A percentile compares a stretch with the other conserved stretches of the same genome.
phyloP scores from a whole-genome alignment of 2,113 vertebrate genomes.

The Grantiella picta region DNA sequence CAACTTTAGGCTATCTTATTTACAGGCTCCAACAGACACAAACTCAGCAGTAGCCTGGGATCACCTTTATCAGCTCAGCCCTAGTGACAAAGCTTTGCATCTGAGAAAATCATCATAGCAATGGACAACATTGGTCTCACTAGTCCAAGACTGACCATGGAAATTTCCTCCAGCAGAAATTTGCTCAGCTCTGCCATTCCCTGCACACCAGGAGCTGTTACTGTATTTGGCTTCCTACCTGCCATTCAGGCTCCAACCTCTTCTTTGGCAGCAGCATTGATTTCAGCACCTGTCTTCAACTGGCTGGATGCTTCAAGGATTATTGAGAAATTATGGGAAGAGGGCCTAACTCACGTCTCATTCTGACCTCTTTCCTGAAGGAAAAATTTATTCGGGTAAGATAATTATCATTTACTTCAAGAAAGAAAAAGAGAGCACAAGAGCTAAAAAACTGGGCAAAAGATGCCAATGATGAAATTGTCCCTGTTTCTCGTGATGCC shows the following conservation, averaged over 20 bases:
- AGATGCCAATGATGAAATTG: not conserved
- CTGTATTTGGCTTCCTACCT: not conserved
- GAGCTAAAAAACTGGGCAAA: not conserved
- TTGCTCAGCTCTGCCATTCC: not conserved
- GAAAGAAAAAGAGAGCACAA: not conserved
- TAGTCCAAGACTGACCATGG: not conserved
- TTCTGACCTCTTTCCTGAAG: not conserved
- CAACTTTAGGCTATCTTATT: not conserved
- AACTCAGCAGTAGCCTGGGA: not conserved
- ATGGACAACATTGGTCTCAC: not conserved
- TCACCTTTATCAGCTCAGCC: not conserved
- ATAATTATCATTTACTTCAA: not conserved
- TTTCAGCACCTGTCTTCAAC: not conserved
- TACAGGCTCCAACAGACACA: not conserved
- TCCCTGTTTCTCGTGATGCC: not conserved
- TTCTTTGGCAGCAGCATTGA: not conserved
- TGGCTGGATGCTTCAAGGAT: not conserved
- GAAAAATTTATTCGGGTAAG: not conserved
- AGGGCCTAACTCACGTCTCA: not conserved
- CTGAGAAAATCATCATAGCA: not conserved
- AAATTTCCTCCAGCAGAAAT: not conserved
- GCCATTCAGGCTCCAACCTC: not conserved
- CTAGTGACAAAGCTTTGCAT: accelerated
- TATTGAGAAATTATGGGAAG: not conserved
- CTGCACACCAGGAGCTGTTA: not conserved